A percentile compares a stretch with the other conserved stretches of the same genome.
Evolutionary conservation across 2,888 invertebrate species (phyloP).

Genomic region (Macrophya annulata): DNA sequence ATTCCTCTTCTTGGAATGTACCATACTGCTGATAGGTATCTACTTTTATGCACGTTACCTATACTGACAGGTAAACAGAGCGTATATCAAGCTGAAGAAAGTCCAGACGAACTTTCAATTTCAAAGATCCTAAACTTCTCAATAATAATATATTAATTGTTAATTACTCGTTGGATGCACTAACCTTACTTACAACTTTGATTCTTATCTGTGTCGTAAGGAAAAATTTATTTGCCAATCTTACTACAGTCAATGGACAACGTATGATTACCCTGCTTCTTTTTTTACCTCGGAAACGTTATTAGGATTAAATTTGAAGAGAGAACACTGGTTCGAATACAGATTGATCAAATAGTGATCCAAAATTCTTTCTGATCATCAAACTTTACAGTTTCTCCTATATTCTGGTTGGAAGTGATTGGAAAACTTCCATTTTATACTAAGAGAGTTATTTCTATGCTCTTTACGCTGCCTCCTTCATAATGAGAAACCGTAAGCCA

Average conservation of each 20-base stretch:
- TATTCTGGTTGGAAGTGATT: not conserved
- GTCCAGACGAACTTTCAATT: not conserved
- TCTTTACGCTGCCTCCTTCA: slow-evolving; percentile 15
- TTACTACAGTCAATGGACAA: not conserved
- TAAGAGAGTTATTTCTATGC: slow-evolving; percentile 27
- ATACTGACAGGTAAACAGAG: not conserved
- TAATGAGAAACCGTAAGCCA: not conserved
- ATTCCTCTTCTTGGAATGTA: slow-evolving; percentile 4
- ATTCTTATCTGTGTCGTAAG: not conserved
- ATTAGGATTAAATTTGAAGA: not conserved
- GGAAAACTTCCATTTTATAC: slow-evolving; percentile 30
- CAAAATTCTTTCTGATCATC: slow-evolving; percentile 28
- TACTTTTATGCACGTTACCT: not conserved
- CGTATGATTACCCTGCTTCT: not conserved
- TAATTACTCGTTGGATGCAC: not conserved
- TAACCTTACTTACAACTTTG: not conserved
- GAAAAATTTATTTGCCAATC: not conserved
- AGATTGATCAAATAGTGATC: not conserved
- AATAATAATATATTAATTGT: not conserved
- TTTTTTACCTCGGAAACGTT: not conserved
- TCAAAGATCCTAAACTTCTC: not conserved
- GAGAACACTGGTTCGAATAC: not conserved
- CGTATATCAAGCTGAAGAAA: not conserved
- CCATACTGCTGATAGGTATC: not conserved
- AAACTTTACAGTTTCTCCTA: not conserved